Base-by-base conservation (phyloP, 2,888 invertebrate species). In the Boloria euphrosyne region DNA sequence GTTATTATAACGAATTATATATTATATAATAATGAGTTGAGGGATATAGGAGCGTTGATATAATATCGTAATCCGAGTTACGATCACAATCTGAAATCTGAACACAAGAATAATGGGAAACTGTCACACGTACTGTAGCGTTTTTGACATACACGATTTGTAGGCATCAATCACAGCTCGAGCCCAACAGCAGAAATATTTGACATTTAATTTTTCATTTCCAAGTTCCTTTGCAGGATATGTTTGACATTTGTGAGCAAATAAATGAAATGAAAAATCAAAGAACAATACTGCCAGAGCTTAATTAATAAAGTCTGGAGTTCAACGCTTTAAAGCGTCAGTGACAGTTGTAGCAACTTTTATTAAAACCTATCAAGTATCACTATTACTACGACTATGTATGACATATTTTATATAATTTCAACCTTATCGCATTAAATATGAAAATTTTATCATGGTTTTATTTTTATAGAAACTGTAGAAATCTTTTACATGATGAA, bases 141-240 rank as follows among this genome's bases (percentile, higher is more conserved):
- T 63, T 61, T 71, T 71, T 68, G 72, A 72, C 70, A 71, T 61
- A 63, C 73, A 65, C 61, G 73, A 71, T 73, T 68, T 66, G 72
- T 71, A 72, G 54, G 66, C 65, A 74, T 75, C 71, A 71, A 75
- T 74, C 75, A 74, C 69, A 66, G 70, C 65, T 31, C 50, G 54
- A 43, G 70, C 44, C 18, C 59, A 58, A 64, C 66, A 57, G 67
- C 62, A 62, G 65, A 73, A 74, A 74, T 74, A 76, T 76, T 73
- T 67, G 71, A 71, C 67, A 55, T 65, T 69, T 67, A 63, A 63
- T 73, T 68, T 65, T 57, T 63, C 64, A 65, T 65, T 59, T 53
- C 64, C 46, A 51, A 58, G 57, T 59, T 59, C 59, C 46, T 44
- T 52, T 31, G 52, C 46, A 65, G 50, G 52, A 52, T 59, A 65